Base-by-base conservation (phyloP, 2,888 invertebrate species). In the Pollenia angustigena region DNA sequence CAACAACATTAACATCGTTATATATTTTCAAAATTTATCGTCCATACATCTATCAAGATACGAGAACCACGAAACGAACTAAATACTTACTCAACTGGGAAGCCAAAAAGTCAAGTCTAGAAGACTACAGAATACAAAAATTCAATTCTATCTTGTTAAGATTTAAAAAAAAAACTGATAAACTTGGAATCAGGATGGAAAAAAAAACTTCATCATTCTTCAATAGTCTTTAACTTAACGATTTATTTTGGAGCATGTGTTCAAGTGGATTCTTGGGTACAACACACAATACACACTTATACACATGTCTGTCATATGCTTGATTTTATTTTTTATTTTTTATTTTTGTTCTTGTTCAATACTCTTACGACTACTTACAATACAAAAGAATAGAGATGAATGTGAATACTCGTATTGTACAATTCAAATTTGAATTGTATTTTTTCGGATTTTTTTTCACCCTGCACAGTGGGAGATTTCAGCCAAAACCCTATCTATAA, bases 41-140 rank as follows among this genome's bases (percentile, higher is more conserved):
- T 84, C 78, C 84, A 84, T 84, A 74, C 78, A 87, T 87, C 84
- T 87, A 78, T 87, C 87, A 84, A 81, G 86, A 83, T 87, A 76
- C 46, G 11, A 64, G 72, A 52, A 32, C 78, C 68, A 79, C 74
- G 69, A 64, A 52, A 74, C 75, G 54, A 71, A 81, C 10, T 50
- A n/a, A n/a, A n/a, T n/a, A 18, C 50, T 56, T 72, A 72, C 48
- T 14, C 44, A 52, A 58, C 81, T 60, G 52, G 32, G 32, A 62
- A 82, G 54, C 54, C 75, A 76, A 85, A 74, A 78, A 85, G 85
- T 85, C 85, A 86, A 86, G 79, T 83, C 75, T 80, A 74, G 54
- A 85, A 74, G 75, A 66, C 32, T 32, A 32, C 32, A 8, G 1
- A 48, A 2, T 50, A 64, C 9, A 48, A 69, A 64, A 62, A 64